These are phyloP conservation scores for Drosophila tani DNA, from an alignment of 1,140 invertebrate species.

Conservation along the genomic window DNA sequence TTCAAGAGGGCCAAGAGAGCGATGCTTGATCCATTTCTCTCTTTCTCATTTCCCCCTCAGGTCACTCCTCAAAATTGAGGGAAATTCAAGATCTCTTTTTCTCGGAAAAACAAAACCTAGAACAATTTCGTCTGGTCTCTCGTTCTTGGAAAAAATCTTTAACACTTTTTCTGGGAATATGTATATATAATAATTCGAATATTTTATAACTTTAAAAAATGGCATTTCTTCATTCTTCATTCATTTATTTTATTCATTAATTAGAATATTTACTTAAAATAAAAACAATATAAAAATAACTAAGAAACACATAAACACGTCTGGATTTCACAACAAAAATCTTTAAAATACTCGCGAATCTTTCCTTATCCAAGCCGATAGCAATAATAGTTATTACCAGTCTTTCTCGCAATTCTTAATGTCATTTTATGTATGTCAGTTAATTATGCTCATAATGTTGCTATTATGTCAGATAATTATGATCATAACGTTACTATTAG, in stretches of 20 bases:
- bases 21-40: no score
- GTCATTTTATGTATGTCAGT: slow-evolving; percentile 6
- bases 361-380: slow-evolving; percentile 5
- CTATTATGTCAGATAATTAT: neutral
- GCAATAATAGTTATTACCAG: slow-evolving; percentile 23
- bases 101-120: no score
- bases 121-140: no score
- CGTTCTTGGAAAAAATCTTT: no score
- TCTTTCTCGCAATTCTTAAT: slow-evolving; percentile 13
- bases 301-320: neutral
- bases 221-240: no score
- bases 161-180: no score
- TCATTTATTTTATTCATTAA: neutral
- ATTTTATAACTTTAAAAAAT: no score
- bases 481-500: neutral
- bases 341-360: neutral
- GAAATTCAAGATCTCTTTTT: no score
- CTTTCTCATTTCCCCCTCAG: no score
- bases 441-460: slow-evolving; percentile 11
- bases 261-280: neutral
- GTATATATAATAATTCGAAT: no score
- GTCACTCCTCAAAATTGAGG: no score
- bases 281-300: neutral
- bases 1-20: no score
- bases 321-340: neutral